phyloP scores from a whole-genome alignment of 2,113 vertebrate genomes.

The Halcyon senegalensis region DNA sequence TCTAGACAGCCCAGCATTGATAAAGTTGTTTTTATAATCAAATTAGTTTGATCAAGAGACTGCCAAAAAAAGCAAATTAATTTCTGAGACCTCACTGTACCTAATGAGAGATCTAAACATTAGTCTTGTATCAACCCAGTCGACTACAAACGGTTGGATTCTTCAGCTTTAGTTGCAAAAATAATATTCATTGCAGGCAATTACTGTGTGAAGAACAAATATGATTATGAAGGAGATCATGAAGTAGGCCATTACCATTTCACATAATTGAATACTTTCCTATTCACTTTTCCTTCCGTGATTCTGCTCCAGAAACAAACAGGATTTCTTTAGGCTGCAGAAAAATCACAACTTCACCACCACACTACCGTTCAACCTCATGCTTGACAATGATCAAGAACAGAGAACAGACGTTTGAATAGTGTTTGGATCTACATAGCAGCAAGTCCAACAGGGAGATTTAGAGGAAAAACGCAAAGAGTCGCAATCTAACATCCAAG shows the following conservation, averaged over 20 bases:
- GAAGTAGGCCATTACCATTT: background rate
- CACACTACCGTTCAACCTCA: fast-evolving
- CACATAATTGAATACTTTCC: background rate
- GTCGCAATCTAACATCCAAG: background rate
- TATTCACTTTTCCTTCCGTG: background rate
- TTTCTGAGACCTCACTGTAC: constrained; percentile 4
- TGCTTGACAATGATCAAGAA: background rate
- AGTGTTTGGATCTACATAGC: background rate
- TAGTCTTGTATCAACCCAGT: background rate
- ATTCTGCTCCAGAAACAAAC: background rate
- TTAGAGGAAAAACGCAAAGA: background rate
- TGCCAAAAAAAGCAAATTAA: constrained; percentile 35
- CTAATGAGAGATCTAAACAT: background rate
- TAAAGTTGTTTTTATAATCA: background rate
- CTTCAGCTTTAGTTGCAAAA: constrained; percentile 22
- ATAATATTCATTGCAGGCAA: background rate
- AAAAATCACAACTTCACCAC: background rate
- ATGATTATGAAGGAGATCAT: background rate
- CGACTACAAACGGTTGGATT: background rate
- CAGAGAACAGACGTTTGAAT: background rate
- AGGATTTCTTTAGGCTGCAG: background rate
- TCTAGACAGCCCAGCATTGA: background rate
- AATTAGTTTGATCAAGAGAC: constrained; percentile 6
- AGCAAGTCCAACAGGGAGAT: background rate
- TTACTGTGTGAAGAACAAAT: background rate